A percentile compares a stretch with the other conserved stretches of the same genome.
Conservation (phyloP, 2,888 invertebrate species). For the Scaptomyza tumidula region DNA sequence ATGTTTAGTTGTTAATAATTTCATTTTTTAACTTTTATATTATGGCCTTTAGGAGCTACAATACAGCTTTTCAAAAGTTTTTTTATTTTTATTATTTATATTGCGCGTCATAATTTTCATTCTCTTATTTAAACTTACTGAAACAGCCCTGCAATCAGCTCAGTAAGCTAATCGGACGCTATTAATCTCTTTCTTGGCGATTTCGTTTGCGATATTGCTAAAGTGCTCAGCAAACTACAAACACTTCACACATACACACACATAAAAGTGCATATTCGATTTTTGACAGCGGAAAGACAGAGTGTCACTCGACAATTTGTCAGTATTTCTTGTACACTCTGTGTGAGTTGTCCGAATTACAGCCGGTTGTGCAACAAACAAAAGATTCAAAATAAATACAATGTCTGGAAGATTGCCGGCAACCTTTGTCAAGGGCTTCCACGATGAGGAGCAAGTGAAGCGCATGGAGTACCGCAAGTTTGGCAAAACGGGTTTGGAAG, state of each 20-base stretch:
- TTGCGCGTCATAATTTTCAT: not conserved
- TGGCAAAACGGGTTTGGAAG: constrained; percentile 89
- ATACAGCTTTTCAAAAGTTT: not conserved
- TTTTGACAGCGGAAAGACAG: constrained; percentile 6
- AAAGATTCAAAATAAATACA: constrained; percentile 1
- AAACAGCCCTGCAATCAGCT: constrained; percentile 21
- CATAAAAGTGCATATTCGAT: not conserved
- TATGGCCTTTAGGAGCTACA: no score
- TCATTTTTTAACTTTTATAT: no score
- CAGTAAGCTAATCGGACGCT: not conserved
- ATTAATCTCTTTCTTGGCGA: constrained; percentile 3
- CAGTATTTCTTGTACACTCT: constrained; percentile 26
- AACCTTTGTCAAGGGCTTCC: constrained; percentile 88
- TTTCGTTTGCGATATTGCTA: no score
- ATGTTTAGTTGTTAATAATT: no score
- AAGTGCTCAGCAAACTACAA: constrained; percentile 7
- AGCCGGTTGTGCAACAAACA: constrained; percentile 10
- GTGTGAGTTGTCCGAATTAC: constrained; percentile 9
- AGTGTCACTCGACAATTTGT: not conserved
- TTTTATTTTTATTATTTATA: no score
- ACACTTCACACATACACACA: not conserved
- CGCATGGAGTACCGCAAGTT: constrained; percentile 90
- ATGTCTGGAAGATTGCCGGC: constrained; percentile 83
- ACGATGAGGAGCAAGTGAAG: constrained; percentile 86
- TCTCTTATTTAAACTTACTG: not conserved